Evolutionary conservation across 2,888 invertebrate species (phyloP).

Genomic region (Hirtodrosophila trivittata): DNA sequence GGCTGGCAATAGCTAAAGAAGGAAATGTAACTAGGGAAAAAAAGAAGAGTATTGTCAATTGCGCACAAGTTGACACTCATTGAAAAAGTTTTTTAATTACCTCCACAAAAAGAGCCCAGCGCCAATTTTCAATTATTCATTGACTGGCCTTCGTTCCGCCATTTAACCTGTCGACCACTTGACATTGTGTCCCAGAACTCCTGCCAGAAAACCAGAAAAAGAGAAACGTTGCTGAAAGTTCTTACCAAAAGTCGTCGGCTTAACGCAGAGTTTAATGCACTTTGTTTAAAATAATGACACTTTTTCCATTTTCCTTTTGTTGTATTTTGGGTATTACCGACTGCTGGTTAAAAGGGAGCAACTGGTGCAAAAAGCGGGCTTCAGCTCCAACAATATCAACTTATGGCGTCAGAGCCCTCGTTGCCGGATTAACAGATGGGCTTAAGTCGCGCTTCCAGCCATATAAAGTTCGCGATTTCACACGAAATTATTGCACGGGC

Average conservation of each 20-base stretch:
- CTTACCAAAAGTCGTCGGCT: slow-evolving; percentile 32
- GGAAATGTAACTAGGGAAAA: slow-evolving; percentile 10
- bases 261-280: slow-evolving; percentile 34
- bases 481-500: too few relatives aligned
- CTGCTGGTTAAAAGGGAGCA: too few relatives aligned
- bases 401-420: too few relatives aligned
- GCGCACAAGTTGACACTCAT: slow-evolving; percentile 53
- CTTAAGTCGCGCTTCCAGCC: too few relatives aligned
- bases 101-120: slow-evolving; percentile 32
- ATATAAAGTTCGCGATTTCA: too few relatives aligned
- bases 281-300: slow-evolving; percentile 15
- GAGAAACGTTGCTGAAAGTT: slow-evolving; percentile 17
- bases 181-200: slow-evolving; percentile 43
- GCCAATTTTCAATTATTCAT: slow-evolving; percentile 71
- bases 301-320: neutral
- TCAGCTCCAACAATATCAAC: too few relatives aligned
- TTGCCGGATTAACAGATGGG: too few relatives aligned
- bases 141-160: slow-evolving; percentile 56
- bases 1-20: slow-evolving; percentile 43
- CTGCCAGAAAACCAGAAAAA: slow-evolving; percentile 1
- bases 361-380: neutral
- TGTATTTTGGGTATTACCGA: neutral
- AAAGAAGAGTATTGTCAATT: slow-evolving; percentile 54
- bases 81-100: slow-evolving; percentile 76
- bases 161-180: slow-evolving; percentile 69